Percentiles rank a stretch among this genome's conserved stretches.
These are phyloP conservation scores for Linnaemya tessellans DNA, from an alignment of 2,888 invertebrate species.

Conservation along the genomic window DNA sequence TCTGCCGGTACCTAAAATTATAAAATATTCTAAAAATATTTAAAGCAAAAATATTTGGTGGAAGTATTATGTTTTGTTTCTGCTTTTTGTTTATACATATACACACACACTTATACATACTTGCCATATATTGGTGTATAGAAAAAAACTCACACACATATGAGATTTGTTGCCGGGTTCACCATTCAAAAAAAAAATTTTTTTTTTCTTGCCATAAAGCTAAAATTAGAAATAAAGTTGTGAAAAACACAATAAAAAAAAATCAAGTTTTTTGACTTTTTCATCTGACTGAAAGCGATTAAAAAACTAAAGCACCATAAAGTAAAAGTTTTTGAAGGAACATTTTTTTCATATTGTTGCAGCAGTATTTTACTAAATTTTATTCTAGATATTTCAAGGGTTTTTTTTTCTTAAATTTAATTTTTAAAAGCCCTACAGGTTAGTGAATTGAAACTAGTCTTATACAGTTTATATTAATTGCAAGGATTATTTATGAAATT, in stretches of 20 bases:
- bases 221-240: constrained; percentile 58
- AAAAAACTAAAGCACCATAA: constrained; percentile 15
- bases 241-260: constrained; percentile 14
- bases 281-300: not conserved
- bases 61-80: constrained; percentile 6
- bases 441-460: too few species aligned
- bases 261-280: constrained; percentile 46
- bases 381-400: not conserved
- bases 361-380: not conserved
- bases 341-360: not conserved
- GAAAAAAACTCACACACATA: constrained; percentile 18
- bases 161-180: constrained; percentile 12
- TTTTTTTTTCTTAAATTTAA: too few species aligned
- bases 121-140: not conserved
- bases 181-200: not conserved
- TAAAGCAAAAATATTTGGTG: constrained; percentile 28
- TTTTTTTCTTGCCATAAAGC: constrained; percentile 21
- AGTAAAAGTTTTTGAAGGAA: constrained; percentile 16
- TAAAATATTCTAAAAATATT: constrained; percentile 68
- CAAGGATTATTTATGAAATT: too few species aligned
- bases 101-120: not conserved
- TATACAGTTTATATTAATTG: too few species aligned
- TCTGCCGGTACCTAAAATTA: constrained; percentile 68
- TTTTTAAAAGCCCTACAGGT: too few species aligned
- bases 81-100: not conserved